Base-by-base conservation (phyloP, 1,140 invertebrate species). In the Ceratoteleas bidentatus region DNA sequence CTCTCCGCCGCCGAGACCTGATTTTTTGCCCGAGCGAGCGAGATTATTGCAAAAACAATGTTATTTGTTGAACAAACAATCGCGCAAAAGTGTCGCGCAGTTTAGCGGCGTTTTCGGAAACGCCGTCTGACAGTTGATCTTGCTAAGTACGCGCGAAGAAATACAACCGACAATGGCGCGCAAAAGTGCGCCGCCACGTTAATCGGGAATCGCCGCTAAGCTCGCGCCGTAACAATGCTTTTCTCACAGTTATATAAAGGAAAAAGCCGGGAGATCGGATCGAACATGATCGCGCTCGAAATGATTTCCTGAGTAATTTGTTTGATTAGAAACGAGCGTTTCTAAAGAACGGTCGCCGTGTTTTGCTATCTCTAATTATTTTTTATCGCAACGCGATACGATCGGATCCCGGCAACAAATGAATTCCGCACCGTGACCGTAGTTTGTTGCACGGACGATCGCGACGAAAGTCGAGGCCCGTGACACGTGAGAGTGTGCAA, bases 231-330 rank as follows among this genome's bases (percentile, higher is more conserved):
- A 74, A 80, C 77, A 74, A 79, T 73, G 34, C 38, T 69, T 66
- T 69, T 72, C 68, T 66, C 69, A 80, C 69, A 80, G 69, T 80
- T 80, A 68, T 49, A 56, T 74, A 80, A 73, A 56, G 54, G 34
- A 43, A 61, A 58, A 61, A 64, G 62, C n/a, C 16, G 10, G 36
- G 8, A 57, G 77, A 74, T 80, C 50, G 13, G 33, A 74, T 80
- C 62, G 38, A 61, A 69, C 62, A 68, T 50, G 52, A 69, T 73
- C 64, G 62, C 14, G 57, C 40, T 62, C 40, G 52, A 53, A 74
- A 74, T 69, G 32, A 80, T 74, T 81, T 81, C 58, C 77, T 64
- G 64, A 58, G 64, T 60, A 81, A 81, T 81, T 81, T 81, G 77
- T 81, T 81, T 65, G 77, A 74, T 74, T 81, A 81, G 64, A 65